Conservation (phyloP, 1,140 invertebrate species). For the Brachionus angularis region DNA sequence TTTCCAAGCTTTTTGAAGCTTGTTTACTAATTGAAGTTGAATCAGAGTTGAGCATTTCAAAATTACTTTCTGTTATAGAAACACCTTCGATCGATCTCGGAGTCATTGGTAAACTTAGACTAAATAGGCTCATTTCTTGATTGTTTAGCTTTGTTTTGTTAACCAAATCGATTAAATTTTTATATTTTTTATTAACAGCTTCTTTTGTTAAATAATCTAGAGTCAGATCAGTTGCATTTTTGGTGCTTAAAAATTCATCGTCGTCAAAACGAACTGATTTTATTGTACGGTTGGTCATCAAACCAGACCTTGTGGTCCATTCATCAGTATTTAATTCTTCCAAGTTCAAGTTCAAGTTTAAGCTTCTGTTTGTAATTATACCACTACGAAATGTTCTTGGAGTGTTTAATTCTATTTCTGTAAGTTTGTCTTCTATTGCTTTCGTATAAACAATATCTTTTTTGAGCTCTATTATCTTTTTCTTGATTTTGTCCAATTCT, state of each 20-base stretch:
- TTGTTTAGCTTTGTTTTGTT: not conserved
- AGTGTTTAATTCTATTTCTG: constrained; percentile 31
- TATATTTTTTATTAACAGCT: not conserved
- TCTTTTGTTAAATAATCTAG: not conserved
- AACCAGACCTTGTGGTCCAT: not conserved
- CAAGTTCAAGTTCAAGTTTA: not conserved
- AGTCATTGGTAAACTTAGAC: constrained; percentile 22
- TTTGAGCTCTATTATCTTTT: constrained; percentile 31
- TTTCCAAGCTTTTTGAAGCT: constrained; percentile 7
- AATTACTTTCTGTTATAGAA: not conserved
- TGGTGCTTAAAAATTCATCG: no score
- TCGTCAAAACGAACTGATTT: constrained; percentile 10
- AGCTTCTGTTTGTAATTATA: not conserved
- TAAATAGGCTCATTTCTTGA: constrained; percentile 16
- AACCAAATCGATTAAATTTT: constrained; percentile 10
- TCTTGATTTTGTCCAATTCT: constrained; percentile 6
- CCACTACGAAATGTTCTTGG: not conserved
- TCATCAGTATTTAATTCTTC: no score
- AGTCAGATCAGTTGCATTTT: not conserved
- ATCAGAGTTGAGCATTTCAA: not conserved
- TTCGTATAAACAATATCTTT: constrained; percentile 28
- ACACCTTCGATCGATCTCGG: constrained; percentile 36
- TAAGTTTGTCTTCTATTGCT: constrained; percentile 38
- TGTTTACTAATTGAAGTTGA: constrained; percentile 9
- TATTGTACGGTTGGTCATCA: not conserved